phyloP scores from a whole-genome alignment of 1,140 invertebrate species.

The Neodiprion virginianus region DNA sequence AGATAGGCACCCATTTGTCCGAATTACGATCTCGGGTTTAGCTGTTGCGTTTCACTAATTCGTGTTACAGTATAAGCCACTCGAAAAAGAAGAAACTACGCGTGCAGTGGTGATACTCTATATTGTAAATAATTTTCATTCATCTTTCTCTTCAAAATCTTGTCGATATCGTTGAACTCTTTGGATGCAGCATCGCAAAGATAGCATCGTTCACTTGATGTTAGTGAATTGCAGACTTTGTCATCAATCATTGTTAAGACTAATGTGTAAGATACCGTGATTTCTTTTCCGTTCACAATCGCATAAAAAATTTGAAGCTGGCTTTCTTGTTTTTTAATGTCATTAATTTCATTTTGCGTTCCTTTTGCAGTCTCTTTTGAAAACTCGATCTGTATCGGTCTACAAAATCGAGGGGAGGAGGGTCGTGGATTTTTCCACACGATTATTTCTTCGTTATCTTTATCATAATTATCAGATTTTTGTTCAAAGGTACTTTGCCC shows the following conservation, averaged over 20 bases:
- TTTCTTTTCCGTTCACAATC: constrained; percentile 24
- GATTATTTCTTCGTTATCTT: constrained; percentile 24
- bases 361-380: constrained; percentile 39
- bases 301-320: constrained; percentile 21
- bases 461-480: constrained; percentile 32
- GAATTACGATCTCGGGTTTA: too few species aligned
- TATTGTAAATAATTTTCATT: constrained; percentile 26
- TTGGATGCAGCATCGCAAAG: constrained; percentile 50
- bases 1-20: too few species aligned
- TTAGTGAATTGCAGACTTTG: constrained; percentile 51
- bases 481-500: constrained; percentile 31
- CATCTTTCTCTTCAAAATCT: too few species aligned
- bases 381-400: constrained; percentile 43
- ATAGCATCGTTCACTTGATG: constrained; percentile 50
- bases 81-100: constrained; percentile 37
- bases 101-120: constrained; percentile 34
- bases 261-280: constrained; percentile 34
- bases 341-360: constrained; percentile 36
- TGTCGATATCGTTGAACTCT: constrained; percentile 4
- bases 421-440: constrained; percentile 45
- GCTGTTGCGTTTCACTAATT: too few species aligned
- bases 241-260: constrained; percentile 55
- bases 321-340: constrained; percentile 28
- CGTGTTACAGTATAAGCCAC: too few species aligned
- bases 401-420: constrained; percentile 44